Base-by-base conservation (phyloP, 2,888 invertebrate genomes). In the Rugalucina vietnamica region DNA sequence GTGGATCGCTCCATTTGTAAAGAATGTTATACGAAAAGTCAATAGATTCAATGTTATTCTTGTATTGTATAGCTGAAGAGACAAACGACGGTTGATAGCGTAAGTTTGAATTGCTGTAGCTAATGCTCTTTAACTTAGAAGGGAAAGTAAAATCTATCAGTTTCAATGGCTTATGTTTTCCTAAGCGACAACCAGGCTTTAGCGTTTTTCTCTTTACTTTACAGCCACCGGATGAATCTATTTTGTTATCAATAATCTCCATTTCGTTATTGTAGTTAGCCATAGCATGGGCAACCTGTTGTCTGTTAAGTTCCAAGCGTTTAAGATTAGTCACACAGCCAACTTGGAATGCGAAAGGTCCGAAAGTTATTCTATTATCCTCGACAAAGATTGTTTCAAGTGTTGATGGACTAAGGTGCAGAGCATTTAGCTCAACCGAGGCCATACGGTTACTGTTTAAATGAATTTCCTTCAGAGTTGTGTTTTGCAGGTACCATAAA, bases 321-420 rank as follows among this genome's bases (percentile, higher is more conserved):
- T 69, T 73, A 0, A 82, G 0, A 60, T 54, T 69, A 1, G 29
- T 1, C 0, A 36, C 8, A 70, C 84, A 84, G 2, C 80, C 80
- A 1, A 82, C 1, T 69, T 84, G 84, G 1, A 78, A 18, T 34
- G 82, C 29, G 27, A 82, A 87, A 36, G 78, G 82, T 5, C 84
- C 84, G 36, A 87, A 84, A 21, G 77, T 79, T 36, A 87, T 78
- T 21, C 57, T 74, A n/a, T 87, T 87, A 29, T 80, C 79, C 24
- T 84, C 74, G 5, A 75, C 8, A 12, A 50, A 70, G 4, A 84
- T 1, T 37, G 65, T 69, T 36, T 80, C 49, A 10, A 87, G 29
- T 1, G 72, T 43, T n/a, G 70, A 29, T 21, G 87, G 84, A 0
- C 80, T 21, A n/a, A 82, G 32, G 12, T 74, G 34, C 5, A 57